Base-by-base conservation (phyloP, 2,113 vertebrate species). In the Hiodon alosoides region DNA sequence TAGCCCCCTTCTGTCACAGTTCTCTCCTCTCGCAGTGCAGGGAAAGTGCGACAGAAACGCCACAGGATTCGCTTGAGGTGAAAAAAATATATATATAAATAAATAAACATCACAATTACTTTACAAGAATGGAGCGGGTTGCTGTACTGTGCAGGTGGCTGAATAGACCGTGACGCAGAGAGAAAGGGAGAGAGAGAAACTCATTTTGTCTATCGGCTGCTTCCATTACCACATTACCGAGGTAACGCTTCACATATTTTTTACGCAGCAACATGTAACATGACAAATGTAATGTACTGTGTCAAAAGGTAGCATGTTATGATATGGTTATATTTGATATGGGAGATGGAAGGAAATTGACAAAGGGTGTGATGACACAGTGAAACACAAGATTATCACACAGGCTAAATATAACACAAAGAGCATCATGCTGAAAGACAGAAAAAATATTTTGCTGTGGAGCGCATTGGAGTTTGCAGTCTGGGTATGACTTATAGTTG, bases 381-480 rank as follows among this genome's bases (percentile, higher is more conserved):
- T 59, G 77, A 66, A 78, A 54, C 16, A 62, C 69, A 77, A 83
- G 79, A 78, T 85, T 84, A 88, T 79, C 72, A 77, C 61, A 60
- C 65, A 69, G 70, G 74, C 71, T 68, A 79, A 78, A 83, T 79
- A 78, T 58, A 76, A 71, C 47, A 77, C 78, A 77, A 78, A 76
- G 78, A 75, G 70, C 54, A 71, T 80, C 65, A 52, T 5, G 51
- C 73, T 69, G 73, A 53, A 67, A 81, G 73, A 86, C 79, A 77
- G 64, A 62, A 57, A 17, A 79, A 79, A 79, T 55, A 55, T 71
- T 81, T 31, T 53, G 67, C 58, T 48, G 71, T 5, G 55, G 78
- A 77, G 71, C 68, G 59, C 48, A 52, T 71, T 76, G 73, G 79
- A 71, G 74, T 78, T 78, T 77, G 78, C 69, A 0, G 54, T 75